Conservation (phyloP, 2,113 vertebrate genomes). For the Collichthys lucidus region DNA sequence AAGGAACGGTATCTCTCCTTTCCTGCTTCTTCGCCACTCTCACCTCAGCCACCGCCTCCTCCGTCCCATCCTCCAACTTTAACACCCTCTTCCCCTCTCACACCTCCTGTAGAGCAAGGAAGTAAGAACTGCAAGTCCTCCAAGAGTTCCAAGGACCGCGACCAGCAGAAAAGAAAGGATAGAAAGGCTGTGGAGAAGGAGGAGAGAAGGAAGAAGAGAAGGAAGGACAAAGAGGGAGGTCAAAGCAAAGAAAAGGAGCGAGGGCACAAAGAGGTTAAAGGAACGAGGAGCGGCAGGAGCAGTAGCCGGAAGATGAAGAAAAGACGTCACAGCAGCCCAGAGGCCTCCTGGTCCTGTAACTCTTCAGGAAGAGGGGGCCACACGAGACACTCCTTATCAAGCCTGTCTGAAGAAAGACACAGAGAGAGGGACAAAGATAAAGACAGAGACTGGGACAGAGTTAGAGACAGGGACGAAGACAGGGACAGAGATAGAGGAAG, state of each 20-base stretch:
- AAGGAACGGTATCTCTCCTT: constrained; percentile 86
- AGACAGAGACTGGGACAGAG: constrained; percentile 37
- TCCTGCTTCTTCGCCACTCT: constrained; percentile 74
- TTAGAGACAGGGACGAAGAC: constrained; percentile 48
- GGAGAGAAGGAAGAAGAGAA: constrained; percentile 70
- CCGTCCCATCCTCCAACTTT: constrained; percentile 52
- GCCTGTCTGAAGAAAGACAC: constrained; percentile 72
- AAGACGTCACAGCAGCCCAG: constrained; percentile 71
- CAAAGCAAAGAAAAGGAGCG: constrained; percentile 62
- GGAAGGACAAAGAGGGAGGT: constrained; percentile 69
- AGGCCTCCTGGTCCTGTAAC: constrained; percentile 64
- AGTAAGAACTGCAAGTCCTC: constrained; percentile 75
- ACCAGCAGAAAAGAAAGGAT: constrained; percentile 79
- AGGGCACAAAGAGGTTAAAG: constrained; percentile 61
- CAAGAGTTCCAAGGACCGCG: constrained; percentile 78
- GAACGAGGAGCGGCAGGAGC: constrained; percentile 75
- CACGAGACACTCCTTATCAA: constrained; percentile 75
- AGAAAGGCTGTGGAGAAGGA: constrained; percentile 73
- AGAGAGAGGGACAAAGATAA: constrained; percentile 58
- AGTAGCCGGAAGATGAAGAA: constrained; percentile 82
- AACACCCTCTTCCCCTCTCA: constrained; percentile 51
- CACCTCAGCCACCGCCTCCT: constrained; percentile 59
- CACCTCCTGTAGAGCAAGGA: constrained; percentile 47
- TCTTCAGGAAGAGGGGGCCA: constrained; percentile 57
- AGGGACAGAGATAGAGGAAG: constrained; percentile 65